A percentile compares a stretch with the other conserved stretches of the same genome.
These are phyloP conservation scores for Octonoba sinensis DNA, from an alignment of 2,888 invertebrate species.

Conservation along the genomic window DNA sequence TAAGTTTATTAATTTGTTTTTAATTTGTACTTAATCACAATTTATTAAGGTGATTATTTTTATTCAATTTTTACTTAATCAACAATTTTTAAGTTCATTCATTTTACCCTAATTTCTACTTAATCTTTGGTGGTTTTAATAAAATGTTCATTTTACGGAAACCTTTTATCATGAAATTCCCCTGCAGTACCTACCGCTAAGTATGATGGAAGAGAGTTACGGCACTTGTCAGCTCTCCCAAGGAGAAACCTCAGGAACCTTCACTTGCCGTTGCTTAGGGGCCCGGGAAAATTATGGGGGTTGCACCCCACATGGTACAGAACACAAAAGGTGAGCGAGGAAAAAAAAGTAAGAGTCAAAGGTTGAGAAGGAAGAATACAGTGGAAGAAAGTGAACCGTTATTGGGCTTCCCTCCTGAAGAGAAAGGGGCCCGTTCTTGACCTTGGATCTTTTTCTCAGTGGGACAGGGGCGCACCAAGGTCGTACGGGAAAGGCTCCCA, in stretches of 20 bases:
- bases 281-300: conserved; percentile 46
- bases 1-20: too few relatives aligned
- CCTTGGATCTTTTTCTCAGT: conserved; percentile 32
- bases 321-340: neutral
- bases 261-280: conserved; percentile 38
- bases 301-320: neutral
- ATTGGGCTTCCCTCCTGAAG: conserved; percentile 11
- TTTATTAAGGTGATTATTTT: too few relatives aligned
- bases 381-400: conserved; percentile 55
- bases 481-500: conserved; percentile 23
- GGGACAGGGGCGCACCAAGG: conserved; percentile 40
- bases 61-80: too few relatives aligned
- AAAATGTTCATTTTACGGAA: too few relatives aligned
- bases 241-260: conserved; percentile 13
- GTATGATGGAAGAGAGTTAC: neutral
- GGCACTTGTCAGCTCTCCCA: neutral
- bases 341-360: conserved; percentile 49
- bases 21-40: too few relatives aligned
- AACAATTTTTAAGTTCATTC: too few relatives aligned
- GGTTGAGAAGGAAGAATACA: conserved; percentile 28
- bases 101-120: too few relatives aligned
- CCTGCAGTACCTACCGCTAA: too few relatives aligned
- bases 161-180: too few relatives aligned
- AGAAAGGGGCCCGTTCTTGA: conserved; percentile 52
- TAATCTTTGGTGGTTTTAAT: too few relatives aligned